Conservation (phyloP, 2,797 vertebrate genomes). For the Enteromius viviparus region DNA sequence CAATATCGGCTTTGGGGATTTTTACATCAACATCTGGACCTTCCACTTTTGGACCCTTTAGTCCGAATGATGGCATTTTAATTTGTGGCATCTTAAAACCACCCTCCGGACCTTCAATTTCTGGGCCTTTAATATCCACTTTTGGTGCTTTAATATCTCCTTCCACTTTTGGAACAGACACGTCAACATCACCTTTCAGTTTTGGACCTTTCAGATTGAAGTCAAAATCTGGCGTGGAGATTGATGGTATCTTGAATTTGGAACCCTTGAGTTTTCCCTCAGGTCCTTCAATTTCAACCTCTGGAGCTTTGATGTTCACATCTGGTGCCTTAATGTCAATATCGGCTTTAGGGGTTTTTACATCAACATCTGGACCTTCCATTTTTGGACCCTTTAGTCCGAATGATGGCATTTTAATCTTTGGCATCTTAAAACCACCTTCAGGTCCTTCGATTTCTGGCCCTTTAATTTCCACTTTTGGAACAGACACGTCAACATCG, state of each 20-base stretch:
- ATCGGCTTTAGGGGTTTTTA: slow-evolving; percentile 31
- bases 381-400: slow-evolving; percentile 22
- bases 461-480: background rate
- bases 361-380: slow-evolving; percentile 15
- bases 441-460: no score
- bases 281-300: slow-evolving; percentile 39
- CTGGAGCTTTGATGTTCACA: slow-evolving; percentile 36
- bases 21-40: slow-evolving; percentile 40
- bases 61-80: background rate
- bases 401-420: slow-evolving; percentile 8
- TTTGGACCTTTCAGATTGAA: slow-evolving; percentile 1
- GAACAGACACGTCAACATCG: background rate
- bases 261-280: slow-evolving; percentile 20
- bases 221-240: background rate
- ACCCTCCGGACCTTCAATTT: slow-evolving; percentile 5
- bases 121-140: background rate
- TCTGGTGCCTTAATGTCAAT: slow-evolving; percentile 29
- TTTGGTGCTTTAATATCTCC: slow-evolving; percentile 42
- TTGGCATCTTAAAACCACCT: no score
- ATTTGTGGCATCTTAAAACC: slow-evolving; percentile 30
- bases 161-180: background rate
- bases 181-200: background rate
- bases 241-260: background rate
- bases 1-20: slow-evolving; percentile 32
- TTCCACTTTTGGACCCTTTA: background rate